Conservation (phyloP, 2,888 invertebrate genomes). For the Phyllotreta cruciferae region DNA sequence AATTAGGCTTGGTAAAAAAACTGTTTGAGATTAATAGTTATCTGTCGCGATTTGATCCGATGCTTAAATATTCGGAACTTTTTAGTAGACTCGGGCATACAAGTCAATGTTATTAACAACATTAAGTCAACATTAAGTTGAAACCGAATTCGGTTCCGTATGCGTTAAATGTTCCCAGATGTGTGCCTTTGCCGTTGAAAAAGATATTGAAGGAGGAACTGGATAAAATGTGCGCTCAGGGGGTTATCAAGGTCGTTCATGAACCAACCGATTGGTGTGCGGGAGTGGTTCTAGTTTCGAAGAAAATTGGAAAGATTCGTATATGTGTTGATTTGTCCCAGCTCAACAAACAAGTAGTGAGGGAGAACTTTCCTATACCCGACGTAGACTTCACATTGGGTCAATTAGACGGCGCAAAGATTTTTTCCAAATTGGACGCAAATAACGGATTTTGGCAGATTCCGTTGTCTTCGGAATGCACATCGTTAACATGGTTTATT, state of each 20-base stretch:
- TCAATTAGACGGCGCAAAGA: not conserved
- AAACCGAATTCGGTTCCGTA: conserved; percentile 19
- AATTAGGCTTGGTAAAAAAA: conserved; percentile 19
- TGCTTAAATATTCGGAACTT: conserved; percentile 13
- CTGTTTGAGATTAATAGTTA: conserved; percentile 16
- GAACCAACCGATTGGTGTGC: conserved; percentile 29
- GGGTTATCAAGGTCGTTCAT: conserved; percentile 26
- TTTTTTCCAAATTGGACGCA: not conserved
- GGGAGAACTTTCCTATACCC: conserved; percentile 26
- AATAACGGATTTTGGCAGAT: conserved; percentile 36
- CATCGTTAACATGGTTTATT: conserved; percentile 21
- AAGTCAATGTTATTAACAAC: conserved; percentile 36
- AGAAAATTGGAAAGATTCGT: conserved; percentile 18
- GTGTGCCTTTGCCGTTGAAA: conserved; percentile 25
- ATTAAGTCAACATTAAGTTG: conserved; percentile 24
- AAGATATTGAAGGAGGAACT: conserved; percentile 19
- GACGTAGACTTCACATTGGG: conserved; percentile 20
- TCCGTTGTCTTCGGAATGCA: conserved; percentile 12
- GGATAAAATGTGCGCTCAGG: conserved; percentile 22
- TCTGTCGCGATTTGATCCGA: conserved; percentile 14
- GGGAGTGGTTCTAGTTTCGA: conserved; percentile 21
- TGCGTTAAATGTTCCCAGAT: conserved; percentile 23
- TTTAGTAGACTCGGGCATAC: conserved; percentile 84
- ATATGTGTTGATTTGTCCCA: conserved; percentile 26
- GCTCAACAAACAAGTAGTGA: conserved; percentile 22